These are phyloP conservation scores for Musca vetustissima DNA, from an alignment of 1,140 invertebrate species.

Conservation along the genomic window DNA sequence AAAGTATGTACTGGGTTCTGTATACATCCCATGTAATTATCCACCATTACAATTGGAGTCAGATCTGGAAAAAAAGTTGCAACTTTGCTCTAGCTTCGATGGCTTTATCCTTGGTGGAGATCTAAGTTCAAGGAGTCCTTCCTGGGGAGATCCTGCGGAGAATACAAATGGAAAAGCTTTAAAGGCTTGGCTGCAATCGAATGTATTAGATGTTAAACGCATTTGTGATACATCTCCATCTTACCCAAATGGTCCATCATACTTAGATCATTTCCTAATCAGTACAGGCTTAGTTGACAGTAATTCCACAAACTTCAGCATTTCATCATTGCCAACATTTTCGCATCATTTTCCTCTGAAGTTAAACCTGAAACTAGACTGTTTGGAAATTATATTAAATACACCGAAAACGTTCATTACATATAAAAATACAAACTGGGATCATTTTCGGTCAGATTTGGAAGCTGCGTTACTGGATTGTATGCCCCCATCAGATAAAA, in stretches of 20 bases:
- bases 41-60: neutral
- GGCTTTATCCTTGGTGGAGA: conserved; percentile 2
- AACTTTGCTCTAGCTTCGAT: neutral
- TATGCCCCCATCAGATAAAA: no score
- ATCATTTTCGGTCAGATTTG: neutral
- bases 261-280: conserved; percentile 12
- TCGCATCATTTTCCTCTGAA: conserved; percentile 8
- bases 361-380: neutral
- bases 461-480: no score
- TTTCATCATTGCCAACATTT: neutral
- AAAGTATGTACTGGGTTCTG: neutral
- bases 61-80: neutral
- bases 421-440: conserved; percentile 13
- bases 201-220: neutral
- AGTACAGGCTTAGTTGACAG: neutral
- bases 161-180: conserved; percentile 6
- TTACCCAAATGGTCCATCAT: conserved; percentile 1
- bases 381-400: neutral
- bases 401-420: neutral
- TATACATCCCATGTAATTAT: conserved; percentile 4
- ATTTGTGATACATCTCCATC: neutral
- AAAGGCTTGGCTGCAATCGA: neutral
- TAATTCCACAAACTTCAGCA: neutral
- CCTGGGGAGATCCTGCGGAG: neutral
- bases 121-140: neutral